Conservation (phyloP, 1,140 invertebrate species). For the Ostrea edulis region DNA sequence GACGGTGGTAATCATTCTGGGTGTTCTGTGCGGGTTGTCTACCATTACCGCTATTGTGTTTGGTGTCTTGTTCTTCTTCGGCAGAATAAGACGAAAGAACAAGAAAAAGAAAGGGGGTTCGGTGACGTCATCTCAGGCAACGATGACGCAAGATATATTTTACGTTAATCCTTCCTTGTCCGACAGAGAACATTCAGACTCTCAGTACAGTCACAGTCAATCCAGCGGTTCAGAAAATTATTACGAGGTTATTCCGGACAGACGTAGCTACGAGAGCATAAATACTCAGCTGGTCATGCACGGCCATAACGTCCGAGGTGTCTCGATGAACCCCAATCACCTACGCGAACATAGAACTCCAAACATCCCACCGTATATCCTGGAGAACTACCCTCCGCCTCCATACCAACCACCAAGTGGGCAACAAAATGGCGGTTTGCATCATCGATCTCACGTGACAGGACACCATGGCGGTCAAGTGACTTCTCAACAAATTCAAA, state of each 20-base stretch:
- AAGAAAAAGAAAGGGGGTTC: slow-evolving; percentile 70
- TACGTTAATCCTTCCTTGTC: slow-evolving; percentile 76
- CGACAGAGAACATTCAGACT: slow-evolving; percentile 69
- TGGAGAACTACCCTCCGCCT: slow-evolving; percentile 75
- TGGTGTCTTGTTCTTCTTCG: slow-evolving; percentile 70
- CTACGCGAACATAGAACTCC: slow-evolving; percentile 52
- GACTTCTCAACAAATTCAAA: slow-evolving; percentile 20
- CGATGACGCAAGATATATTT: slow-evolving; percentile 77
- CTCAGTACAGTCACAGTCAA: slow-evolving; percentile 71
- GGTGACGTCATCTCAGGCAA: slow-evolving; percentile 76
- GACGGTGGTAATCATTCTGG: slow-evolving; percentile 65
- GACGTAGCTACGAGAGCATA: slow-evolving; percentile 76
- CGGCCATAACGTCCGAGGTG: slow-evolving; percentile 56
- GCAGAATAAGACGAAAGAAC: slow-evolving; percentile 61
- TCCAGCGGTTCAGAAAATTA: slow-evolving; percentile 75
- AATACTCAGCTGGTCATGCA: slow-evolving; percentile 69
- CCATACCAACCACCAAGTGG: slow-evolving; percentile 71
- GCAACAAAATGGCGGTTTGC: slow-evolving; percentile 48
- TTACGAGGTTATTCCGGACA: slow-evolving; percentile 76
- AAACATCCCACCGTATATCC: slow-evolving; percentile 66
- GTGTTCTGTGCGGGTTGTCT: slow-evolving; percentile 71
- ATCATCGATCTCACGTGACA: slow-evolving; percentile 44
- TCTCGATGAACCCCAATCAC: slow-evolving; percentile 54
- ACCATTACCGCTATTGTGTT: slow-evolving; percentile 71
- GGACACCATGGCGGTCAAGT: slow-evolving; percentile 40